Evolutionary conservation across 2,797 vertebrate genomes (phyloP).

Genomic region (Chaenodraco wilsoni): DNA sequence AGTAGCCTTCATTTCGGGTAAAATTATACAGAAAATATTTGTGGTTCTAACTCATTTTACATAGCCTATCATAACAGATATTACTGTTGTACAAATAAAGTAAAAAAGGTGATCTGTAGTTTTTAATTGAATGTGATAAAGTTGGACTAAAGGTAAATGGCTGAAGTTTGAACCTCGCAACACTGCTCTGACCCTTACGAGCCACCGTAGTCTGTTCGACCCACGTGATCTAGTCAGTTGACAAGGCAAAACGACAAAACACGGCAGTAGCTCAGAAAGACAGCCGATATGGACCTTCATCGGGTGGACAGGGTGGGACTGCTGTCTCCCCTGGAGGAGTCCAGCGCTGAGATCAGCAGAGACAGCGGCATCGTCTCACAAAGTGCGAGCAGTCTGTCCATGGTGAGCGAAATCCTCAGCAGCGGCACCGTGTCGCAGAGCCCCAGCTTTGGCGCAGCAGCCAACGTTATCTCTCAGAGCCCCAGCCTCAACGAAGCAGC

Average conservation of each 20-base stretch:
- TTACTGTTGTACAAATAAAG: too few species aligned
- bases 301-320: slow-evolving; percentile 80
- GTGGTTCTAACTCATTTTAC: too few species aligned
- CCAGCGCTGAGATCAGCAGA: slow-evolving; percentile 80
- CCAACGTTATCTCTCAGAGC: slow-evolving; percentile 70
- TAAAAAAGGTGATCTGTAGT: too few species aligned
- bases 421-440: slow-evolving; percentile 91
- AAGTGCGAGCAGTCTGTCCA: slow-evolving; percentile 91
- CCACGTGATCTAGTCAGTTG: slow-evolving; percentile 79
- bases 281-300: slow-evolving; percentile 78
- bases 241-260: slow-evolving; percentile 67
- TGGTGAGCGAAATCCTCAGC: slow-evolving; percentile 85
- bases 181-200: slow-evolving; percentile 40
- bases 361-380: slow-evolving; percentile 96
- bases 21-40: too few species aligned
- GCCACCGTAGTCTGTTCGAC: slow-evolving; percentile 43
- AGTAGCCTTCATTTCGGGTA: too few species aligned
- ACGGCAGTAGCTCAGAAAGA: slow-evolving; percentile 50
- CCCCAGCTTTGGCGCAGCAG: slow-evolving; percentile 87
- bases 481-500: slow-evolving; percentile 69
- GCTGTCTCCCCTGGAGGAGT: slow-evolving; percentile 81
- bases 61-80: too few species aligned
- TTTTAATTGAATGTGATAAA: too few species aligned
- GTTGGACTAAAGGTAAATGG: background rate
- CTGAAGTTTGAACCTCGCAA: background rate